Evolutionary conservation across 2,113 vertebrate genomes (phyloP).

Genomic region (Hemichromis elongatus): DNA sequence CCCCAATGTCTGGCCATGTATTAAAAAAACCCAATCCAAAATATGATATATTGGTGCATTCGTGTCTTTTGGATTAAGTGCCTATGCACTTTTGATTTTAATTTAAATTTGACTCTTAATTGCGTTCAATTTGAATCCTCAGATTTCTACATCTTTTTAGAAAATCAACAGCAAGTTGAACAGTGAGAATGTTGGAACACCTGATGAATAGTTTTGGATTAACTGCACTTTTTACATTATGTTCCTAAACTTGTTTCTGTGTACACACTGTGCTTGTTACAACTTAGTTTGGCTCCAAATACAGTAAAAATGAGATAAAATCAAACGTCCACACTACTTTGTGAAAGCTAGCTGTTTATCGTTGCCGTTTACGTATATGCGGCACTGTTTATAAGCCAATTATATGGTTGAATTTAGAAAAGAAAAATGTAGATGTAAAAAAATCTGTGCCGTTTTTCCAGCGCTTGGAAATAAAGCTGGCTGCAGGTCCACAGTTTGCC

Average conservation of each 20-base stretch:
- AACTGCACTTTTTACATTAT: rapidly evolving
- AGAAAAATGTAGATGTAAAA: background rate
- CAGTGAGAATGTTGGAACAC: background rate
- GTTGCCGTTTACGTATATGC: background rate
- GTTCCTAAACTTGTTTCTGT: background rate
- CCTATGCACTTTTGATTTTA: background rate
- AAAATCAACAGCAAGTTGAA: background rate
- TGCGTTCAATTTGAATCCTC: background rate
- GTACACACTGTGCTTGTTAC: background rate
- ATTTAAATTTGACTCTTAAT: background rate
- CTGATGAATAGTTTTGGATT: background rate
- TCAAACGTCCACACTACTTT: background rate
- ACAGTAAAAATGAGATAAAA: background rate
- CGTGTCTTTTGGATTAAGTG: background rate
- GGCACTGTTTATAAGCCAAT: background rate
- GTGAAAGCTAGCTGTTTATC: background rate
- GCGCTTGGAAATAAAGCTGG: background rate
- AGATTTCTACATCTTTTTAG: background rate
- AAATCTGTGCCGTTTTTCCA: background rate
- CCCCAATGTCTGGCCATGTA: background rate
- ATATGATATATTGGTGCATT: background rate
- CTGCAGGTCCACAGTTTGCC: background rate
- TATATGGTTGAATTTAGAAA: background rate
- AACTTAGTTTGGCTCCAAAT: background rate
- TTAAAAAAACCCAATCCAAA: background rate